Conservation (phyloP, 1,140 invertebrate species). For the Zeugodacus cucurbitae region DNA sequence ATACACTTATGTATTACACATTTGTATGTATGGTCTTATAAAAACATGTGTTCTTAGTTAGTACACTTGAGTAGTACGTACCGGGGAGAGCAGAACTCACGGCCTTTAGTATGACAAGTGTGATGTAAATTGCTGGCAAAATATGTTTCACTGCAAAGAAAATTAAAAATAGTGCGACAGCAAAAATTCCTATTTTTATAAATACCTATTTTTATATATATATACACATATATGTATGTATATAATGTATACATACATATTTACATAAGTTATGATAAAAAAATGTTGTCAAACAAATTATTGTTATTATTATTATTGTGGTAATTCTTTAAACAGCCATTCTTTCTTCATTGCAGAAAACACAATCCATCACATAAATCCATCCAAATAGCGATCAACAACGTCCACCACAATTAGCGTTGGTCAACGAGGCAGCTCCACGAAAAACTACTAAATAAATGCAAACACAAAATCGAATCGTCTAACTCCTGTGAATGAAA, state of each 20-base stretch:
- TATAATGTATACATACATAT: not conserved
- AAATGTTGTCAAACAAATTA: too few relatives aligned
- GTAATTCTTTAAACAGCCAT: not conserved
- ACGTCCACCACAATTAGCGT: constrained; percentile 29
- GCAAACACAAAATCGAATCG: not conserved
- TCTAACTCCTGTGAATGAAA: not conserved
- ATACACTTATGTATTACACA: not conserved
- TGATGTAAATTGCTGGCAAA: not conserved
- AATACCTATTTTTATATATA: too few relatives aligned
- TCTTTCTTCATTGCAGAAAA: constrained; percentile 11
- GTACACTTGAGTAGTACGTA: not conserved
- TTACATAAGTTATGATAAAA: not conserved
- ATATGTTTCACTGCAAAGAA: not conserved
- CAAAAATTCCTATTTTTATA: too few relatives aligned
- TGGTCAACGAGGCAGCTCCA: not conserved
- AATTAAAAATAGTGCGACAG: not conserved
- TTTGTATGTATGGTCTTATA: not conserved
- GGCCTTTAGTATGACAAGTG: not conserved
- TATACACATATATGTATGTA: not conserved
- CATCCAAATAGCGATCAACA: constrained; percentile 15
- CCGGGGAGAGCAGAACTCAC: not conserved
- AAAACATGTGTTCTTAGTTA: too few relatives aligned
- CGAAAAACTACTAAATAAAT: not conserved
- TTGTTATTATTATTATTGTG: too few relatives aligned
- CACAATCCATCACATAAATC: constrained; percentile 34